Base-by-base conservation (phyloP, 2,888 invertebrate species). In the Ophion obscuratus region DNA sequence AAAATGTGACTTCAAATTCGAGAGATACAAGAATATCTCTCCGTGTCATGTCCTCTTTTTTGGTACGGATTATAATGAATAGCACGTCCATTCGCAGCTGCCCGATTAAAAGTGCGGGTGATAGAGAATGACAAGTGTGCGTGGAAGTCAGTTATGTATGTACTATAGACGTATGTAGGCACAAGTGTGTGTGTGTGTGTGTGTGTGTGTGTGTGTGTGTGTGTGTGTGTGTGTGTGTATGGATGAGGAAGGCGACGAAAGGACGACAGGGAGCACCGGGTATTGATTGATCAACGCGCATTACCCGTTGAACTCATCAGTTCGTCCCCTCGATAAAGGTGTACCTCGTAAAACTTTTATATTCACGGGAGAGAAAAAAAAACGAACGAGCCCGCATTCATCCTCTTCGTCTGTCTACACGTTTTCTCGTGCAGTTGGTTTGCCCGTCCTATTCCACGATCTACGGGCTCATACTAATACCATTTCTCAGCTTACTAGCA, bases 251-350 rank as follows among this genome's bases (percentile, higher is more conserved):
- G n/a, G n/a, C 61, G 24, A 31, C 79, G 11, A 74, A 27, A 47
- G 20, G 47, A 77, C 81, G 87, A 79, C 87, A 73, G 20, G 75
- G 84, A 87, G 84, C 82, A 90, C 88, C 88, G 89, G 86, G 88
- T 88, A 91, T 90, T 89, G 91, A 91, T 91, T 88, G 88, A 90
- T 90, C 88, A 89, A 89, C 83, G 84, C 82, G 87, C 88, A 91
- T 90, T 90, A 88, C 88, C 83, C 76, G 81, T 84, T 77, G 83
- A 81, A 87, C 88, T 90, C 89, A 89, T 89, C 90, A 82, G 88
- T 87, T 85, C 87, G 67, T 78, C 57, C 68, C 68, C 59, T 61
- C 77, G 77, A 77, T 77, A 57, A 59, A 87, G 62, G 57, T 67
- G 87, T 83, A 85, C 73, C 87, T 89, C 89, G 88, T 90, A 88